phyloP scores from a whole-genome alignment of 2,113 vertebrate genomes.

The Myrmophylax atrothorax region DNA sequence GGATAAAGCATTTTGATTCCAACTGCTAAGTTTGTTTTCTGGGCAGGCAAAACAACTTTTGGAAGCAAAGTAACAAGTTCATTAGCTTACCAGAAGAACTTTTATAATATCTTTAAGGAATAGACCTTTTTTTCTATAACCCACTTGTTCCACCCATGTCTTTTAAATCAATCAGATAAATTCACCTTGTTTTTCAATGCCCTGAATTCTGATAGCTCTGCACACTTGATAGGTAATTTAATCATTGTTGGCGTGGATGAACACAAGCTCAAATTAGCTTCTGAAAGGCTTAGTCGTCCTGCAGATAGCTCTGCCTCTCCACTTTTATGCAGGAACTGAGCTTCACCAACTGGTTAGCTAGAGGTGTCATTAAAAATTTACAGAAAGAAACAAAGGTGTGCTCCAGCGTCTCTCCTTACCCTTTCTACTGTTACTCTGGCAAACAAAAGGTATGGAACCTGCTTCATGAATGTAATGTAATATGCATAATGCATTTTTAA shows the following conservation, averaged over 20 bases:
- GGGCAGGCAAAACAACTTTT: background rate
- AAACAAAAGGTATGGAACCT: slow-evolving; percentile 81
- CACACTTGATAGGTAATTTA: slow-evolving; percentile 83
- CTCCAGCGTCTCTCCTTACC: slow-evolving; percentile 77
- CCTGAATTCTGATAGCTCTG: slow-evolving; percentile 81
- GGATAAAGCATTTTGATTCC: slow-evolving; percentile 40
- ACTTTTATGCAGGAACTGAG: slow-evolving; percentile 79
- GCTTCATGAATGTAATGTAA: slow-evolving; percentile 84
- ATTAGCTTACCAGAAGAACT: background rate
- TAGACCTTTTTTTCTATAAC: slow-evolving; percentile 4
- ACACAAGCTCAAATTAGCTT: slow-evolving; percentile 77
- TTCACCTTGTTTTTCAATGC: slow-evolving; percentile 76
- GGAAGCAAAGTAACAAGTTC: background rate
- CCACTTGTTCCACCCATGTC: slow-evolving; percentile 61
- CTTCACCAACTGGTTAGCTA: slow-evolving; percentile 86
- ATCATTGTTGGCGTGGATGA: slow-evolving; percentile 75
- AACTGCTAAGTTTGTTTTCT: background rate
- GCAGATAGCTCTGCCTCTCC: slow-evolving; percentile 80
- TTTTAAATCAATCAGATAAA: slow-evolving; percentile 82
- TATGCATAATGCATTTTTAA: slow-evolving; percentile 85
- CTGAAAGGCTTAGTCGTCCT: slow-evolving; percentile 76
- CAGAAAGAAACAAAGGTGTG: slow-evolving; percentile 84
- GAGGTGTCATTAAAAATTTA: slow-evolving; percentile 88
- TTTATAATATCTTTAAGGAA: background rate
- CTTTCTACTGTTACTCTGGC: slow-evolving; percentile 81